Percentiles rank a stretch among this genome's conserved stretches.
phyloP scores from a whole-genome alignment of 2,888 invertebrate genomes.

The Augochlorella aurata region DNA sequence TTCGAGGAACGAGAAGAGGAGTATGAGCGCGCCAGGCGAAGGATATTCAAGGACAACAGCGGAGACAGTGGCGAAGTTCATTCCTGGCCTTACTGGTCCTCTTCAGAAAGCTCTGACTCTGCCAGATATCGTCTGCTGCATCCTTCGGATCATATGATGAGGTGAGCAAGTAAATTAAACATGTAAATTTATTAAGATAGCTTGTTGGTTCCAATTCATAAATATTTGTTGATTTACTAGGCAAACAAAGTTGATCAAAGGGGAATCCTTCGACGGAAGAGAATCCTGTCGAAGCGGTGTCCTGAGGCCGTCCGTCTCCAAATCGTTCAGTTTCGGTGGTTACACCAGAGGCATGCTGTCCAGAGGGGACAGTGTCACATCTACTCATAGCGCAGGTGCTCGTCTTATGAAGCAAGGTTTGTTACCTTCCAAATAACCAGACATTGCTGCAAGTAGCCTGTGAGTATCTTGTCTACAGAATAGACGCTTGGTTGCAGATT shows the following conservation, averaged over 20 bases:
- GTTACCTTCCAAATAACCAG: constrained; percentile 25
- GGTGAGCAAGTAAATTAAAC: constrained; percentile 60
- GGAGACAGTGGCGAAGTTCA: constrained; percentile 77
- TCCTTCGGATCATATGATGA: constrained; percentile 76
- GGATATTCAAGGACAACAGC: constrained; percentile 89
- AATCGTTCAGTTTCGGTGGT: constrained; percentile 95
- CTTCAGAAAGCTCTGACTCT: constrained; percentile 79
- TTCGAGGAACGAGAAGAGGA: constrained; percentile 96
- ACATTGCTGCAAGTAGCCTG: no score
- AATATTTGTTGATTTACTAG: constrained; percentile 62
- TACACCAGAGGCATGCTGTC: constrained; percentile 86
- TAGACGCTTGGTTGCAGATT: constrained; percentile 81
- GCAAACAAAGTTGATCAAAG: constrained; percentile 81
- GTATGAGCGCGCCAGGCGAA: constrained; percentile 91
- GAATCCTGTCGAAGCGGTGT: constrained; percentile 82
- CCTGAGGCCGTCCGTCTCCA: constrained; percentile 85
- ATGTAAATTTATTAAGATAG: no score
- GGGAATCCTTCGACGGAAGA: constrained; percentile 83
- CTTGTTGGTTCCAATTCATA: no score
- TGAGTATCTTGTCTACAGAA: neutral
- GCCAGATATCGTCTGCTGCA: constrained; percentile 77
- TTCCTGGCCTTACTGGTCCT: constrained; percentile 80
- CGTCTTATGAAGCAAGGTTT: constrained; percentile 91
- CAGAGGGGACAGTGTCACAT: constrained; percentile 86
- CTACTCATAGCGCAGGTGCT: constrained; percentile 85